Evolutionary conservation across 1,140 invertebrate genomes (phyloP).

Genomic region (Hesperophylax magnus): DNA sequence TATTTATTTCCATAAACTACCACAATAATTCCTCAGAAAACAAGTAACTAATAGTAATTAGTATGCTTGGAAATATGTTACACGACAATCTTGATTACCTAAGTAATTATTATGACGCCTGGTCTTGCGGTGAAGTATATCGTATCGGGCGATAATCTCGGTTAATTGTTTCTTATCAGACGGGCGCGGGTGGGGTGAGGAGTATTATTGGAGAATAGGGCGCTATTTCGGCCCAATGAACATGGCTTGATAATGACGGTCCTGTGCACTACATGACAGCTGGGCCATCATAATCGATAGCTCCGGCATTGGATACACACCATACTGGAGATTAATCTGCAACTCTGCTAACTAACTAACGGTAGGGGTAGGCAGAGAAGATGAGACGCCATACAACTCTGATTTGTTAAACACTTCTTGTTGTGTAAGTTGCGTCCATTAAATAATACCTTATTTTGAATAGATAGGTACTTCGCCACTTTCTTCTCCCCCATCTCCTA

Average conservation of each 20-base stretch:
- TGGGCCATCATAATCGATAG: slow-evolving; percentile 1
- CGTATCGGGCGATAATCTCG: slow-evolving; percentile 48
- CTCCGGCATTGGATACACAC: not conserved
- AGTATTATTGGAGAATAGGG: slow-evolving; percentile 26
- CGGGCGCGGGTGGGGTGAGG: not conserved
- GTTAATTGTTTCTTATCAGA: slow-evolving; percentile 55
- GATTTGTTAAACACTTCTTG: too few relatives aligned
- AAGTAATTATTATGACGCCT: not conserved
- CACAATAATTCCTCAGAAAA: too few relatives aligned
- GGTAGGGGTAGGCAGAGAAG: too few relatives aligned
- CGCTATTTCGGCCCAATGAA: slow-evolving; percentile 13
- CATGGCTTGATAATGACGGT: slow-evolving; percentile 21
- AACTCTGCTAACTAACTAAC: too few relatives aligned
- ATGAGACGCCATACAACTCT: too few relatives aligned
- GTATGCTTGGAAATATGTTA: not conserved
- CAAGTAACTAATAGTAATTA: too few relatives aligned
- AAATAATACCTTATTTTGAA: too few relatives aligned
- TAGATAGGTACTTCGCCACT: too few relatives aligned
- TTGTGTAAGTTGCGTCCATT: too few relatives aligned
- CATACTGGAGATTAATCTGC: too few relatives aligned
- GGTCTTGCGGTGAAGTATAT: slow-evolving; percentile 28
- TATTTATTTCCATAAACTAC: too few relatives aligned
- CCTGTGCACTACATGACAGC: slow-evolving; percentile 19
- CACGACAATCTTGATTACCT: not conserved
- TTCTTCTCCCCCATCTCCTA: too few relatives aligned